Percentiles rank a stretch among this genome's conserved stretches.
Evolutionary conservation across 2,888 invertebrate species (phyloP).

Genomic region (Halictus quadricinctus): DNA sequence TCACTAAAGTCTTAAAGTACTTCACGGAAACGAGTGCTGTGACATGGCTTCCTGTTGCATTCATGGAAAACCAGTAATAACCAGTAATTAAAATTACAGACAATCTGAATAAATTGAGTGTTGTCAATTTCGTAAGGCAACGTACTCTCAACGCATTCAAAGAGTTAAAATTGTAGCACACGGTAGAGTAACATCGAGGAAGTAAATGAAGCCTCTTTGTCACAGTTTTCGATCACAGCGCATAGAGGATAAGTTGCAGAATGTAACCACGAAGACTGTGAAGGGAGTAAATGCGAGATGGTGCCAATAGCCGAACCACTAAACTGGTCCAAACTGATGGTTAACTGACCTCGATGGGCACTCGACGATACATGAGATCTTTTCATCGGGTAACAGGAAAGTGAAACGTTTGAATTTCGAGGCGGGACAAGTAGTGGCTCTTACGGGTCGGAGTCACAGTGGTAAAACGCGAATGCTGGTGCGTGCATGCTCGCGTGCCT

Average conservation of each 20-base stretch:
- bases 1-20: no score
- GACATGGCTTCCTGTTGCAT: no score
- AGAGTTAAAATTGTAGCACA: no score
- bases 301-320: neutral
- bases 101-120: neutral
- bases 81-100: no score
- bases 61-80: no score
- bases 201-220: neutral
- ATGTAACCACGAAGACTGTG: neutral
- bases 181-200: neutral
- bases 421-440: conserved; percentile 50
- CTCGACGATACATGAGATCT: conserved; percentile 6
- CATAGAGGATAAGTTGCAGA: neutral
- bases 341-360: conserved; percentile 31
- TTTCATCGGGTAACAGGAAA: neutral
- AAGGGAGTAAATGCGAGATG: neutral
- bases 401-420: conserved; percentile 29
- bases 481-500: conserved; percentile 58
- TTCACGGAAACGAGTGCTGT: no score
- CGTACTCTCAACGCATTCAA: neutral
- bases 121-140: neutral
- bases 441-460: conserved; percentile 46
- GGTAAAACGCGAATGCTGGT: conserved; percentile 32
- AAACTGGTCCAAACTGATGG: neutral
- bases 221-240: neutral